Evolutionary conservation across 2,797 vertebrate genomes (phyloP).

Genomic region (Natrix natrix): DNA sequence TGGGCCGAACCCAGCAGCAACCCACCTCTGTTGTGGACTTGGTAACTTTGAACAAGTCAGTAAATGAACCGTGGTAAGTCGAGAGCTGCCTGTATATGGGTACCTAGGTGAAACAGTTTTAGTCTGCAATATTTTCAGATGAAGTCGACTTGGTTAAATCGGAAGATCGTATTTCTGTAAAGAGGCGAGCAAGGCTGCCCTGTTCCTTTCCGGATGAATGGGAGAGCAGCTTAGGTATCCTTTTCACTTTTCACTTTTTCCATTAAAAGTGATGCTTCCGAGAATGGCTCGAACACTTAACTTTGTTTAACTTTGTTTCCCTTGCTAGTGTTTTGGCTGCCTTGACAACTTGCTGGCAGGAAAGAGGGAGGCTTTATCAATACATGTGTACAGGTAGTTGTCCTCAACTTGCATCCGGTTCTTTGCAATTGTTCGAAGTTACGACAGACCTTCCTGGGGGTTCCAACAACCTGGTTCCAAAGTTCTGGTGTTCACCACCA

Average conservation of each 20-base stretch:
- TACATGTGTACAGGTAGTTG: no score
- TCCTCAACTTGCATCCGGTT: no score
- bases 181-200: not conserved
- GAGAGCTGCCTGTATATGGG: not conserved
- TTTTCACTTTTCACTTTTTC: not conserved
- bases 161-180: not conserved
- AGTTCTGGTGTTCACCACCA: no score
- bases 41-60: no score
- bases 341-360: not conserved
- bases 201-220: not conserved
- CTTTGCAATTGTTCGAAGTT: no score
- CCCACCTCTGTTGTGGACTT: no score
- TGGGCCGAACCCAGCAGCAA: no score
- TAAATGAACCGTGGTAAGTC: no score
- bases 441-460: no score
- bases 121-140: not conserved
- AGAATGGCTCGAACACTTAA: not conserved
- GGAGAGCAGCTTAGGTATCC: not conserved
- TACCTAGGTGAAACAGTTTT: not conserved
- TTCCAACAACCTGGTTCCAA: no score
- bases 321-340: not conserved
- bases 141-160: not conserved
- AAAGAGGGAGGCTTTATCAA: not conserved
- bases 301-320: not conserved
- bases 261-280: not conserved